These are phyloP conservation scores for Strigamia transsilvanica DNA, from an alignment of 2,888 invertebrate genomes.

Conservation along the genomic window DNA sequence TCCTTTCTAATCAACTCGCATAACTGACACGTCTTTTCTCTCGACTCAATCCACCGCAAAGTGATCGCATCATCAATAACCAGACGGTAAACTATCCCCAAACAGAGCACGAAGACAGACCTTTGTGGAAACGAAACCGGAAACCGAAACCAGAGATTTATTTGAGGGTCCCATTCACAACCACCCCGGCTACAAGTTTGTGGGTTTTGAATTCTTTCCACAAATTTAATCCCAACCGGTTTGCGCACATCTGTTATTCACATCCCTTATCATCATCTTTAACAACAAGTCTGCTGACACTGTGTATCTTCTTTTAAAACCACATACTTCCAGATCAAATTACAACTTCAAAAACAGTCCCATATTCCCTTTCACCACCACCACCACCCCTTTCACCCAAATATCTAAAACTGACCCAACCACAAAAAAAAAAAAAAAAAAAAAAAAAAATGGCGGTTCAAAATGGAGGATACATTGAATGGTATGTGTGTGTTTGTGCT, in stretches of 20 bases:
- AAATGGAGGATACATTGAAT: not conserved
- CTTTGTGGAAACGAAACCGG: constrained; percentile 12
- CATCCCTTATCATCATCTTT: constrained; percentile 41
- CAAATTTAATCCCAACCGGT: not conserved
- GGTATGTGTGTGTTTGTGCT: constrained; percentile 33
- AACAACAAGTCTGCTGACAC: constrained; percentile 44
- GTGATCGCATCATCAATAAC: constrained; percentile 23
- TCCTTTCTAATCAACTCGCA: not conserved
- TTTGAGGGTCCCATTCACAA: constrained; percentile 5
- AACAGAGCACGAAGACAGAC: not conserved
- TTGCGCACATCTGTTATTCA: constrained; percentile 39
- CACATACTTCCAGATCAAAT: not conserved
- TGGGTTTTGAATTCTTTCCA: not conserved
- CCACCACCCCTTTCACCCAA: not conserved
- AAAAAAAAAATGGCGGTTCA: not conserved
- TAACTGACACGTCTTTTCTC: not conserved
- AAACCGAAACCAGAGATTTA: constrained; percentile 30
- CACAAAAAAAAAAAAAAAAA: not conserved
- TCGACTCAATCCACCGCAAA: not conserved
- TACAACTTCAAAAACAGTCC: constrained; percentile 31
- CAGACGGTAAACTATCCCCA: constrained; percentile 9
- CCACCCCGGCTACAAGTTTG: constrained; percentile 20
- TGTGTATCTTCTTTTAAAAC: constrained; percentile 33
- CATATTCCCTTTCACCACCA: not conserved
- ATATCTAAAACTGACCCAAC: not conserved